Percentiles rank a stretch among this genome's conserved stretches.
These are phyloP conservation scores for Argentina silus DNA, from an alignment of 2,797 vertebrate species.

Conservation along the genomic window DNA sequence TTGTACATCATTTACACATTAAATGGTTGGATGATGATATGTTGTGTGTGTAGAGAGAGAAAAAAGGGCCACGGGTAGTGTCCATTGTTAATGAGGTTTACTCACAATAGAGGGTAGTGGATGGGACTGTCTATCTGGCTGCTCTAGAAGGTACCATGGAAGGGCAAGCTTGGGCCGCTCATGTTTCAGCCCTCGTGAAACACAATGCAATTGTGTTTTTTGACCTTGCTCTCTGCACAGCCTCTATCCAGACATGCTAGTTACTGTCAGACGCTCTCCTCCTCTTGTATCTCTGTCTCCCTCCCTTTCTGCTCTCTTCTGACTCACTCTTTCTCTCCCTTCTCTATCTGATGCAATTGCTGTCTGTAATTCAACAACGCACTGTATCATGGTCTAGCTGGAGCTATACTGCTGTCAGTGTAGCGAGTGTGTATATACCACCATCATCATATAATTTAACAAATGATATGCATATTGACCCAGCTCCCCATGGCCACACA, in stretches of 20 bases:
- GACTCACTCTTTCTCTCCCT: neutral
- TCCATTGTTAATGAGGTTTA: conserved; percentile 41
- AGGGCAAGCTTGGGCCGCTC: conserved; percentile 51
- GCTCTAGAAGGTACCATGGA: neutral
- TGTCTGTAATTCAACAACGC: neutral
- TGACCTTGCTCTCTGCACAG: conserved; percentile 48
- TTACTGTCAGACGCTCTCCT: neutral
- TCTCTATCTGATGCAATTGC: neutral
- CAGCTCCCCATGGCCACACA: neutral
- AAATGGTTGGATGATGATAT: conserved; percentile 32
- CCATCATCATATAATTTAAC: neutral
- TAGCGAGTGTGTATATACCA: neutral
- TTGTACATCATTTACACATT: conserved; percentile 1
- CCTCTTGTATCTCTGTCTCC: neutral
- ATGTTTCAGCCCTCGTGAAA: conserved; percentile 72
- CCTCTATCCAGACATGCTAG: neutral
- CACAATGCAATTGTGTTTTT: conserved; percentile 65
- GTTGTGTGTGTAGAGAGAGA: conserved; percentile 23
- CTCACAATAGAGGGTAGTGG: conserved; percentile 44
- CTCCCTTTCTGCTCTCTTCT: neutral
- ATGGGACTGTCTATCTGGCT: conserved; percentile 33
- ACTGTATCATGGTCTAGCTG: neutral
- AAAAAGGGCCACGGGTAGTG: conserved; percentile 1
- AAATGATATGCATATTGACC: neutral
- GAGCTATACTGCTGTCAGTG: neutral